These are phyloP conservation scores for Gonioctena quinquepunctata DNA, from an alignment of 1,140 invertebrate species.

Conservation along the genomic window DNA sequence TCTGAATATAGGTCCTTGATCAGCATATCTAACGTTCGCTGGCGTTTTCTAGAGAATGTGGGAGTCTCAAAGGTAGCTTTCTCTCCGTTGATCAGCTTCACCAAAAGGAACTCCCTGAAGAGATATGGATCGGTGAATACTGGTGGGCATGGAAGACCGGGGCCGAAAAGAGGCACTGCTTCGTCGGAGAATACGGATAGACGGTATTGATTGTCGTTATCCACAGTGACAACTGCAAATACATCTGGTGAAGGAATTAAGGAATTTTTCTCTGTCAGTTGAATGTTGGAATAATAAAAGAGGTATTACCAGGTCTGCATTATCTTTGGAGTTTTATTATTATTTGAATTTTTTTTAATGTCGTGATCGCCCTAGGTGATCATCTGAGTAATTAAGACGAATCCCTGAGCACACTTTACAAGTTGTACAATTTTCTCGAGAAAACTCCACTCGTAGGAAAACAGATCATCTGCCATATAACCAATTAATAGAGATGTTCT, in stretches of 20 bases:
- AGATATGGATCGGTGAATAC: conserved; percentile 73
- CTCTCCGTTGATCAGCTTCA: conserved; percentile 88
- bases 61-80: conserved; percentile 89
- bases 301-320: no score
- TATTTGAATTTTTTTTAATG: no score
- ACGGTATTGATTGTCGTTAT: conserved; percentile 66
- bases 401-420: no score
- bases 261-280: no score
- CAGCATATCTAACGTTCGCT: conserved; percentile 82
- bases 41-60: conserved; percentile 81
- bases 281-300: no score
- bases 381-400: no score
- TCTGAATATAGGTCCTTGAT: conserved; percentile 82
- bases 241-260: conserved; percentile 64
- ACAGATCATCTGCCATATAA: no score
- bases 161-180: conserved; percentile 83
- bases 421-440: no score
- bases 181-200: conserved; percentile 84
- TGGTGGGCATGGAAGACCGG: conserved; percentile 81
- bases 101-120: conserved; percentile 77
- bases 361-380: no score
- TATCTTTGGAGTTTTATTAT: no score
- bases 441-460: no score
- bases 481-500: no score
- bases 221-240: conserved; percentile 76